Base-by-base conservation (phyloP, 2,888 invertebrate species). In the Chrysina gloriosa region DNA sequence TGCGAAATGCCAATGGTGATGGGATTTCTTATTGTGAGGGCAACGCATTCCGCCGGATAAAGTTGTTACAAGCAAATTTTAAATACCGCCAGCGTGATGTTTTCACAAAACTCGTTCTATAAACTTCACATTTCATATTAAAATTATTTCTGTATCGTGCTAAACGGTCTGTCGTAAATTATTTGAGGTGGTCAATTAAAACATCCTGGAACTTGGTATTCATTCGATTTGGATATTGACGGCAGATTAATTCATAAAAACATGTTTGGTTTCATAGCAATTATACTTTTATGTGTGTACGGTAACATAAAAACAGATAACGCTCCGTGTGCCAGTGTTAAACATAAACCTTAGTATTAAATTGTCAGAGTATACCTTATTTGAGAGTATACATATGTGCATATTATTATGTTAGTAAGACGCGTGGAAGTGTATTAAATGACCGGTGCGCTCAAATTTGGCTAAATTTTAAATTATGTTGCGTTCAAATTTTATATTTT, bases 71-170 rank as follows among this genome's bases (percentile, higher is more conserved):
- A 14, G 42, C 23, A 27, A 42, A 58, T 58, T 42, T 58, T 58
- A 58, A 27, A 27, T 58, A 42, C 45, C n/a, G 39, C 16, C 3
- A 25, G 27, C 58, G 27, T 16, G 11, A 47, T 31, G 16, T 48
- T 47, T 63, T 23, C 14, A 34, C 48, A 14, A 63, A 50, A 50
- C 63, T 34, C n/a, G 48, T 48, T 31, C 34, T 7, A 31, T 36
- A 63, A 48, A 19, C 2, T 58, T 34, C 34, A 48, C 31, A 63
- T 25, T 48, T 48, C n/a, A 21, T 63, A 36, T 36, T 31, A 48
- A 63, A 63, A 47, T 21, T 23, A 27, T 25, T 61, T 39, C 27
- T 25, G 9, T 39, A 23, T 14, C 42, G 16, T 4, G 42, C n/a
- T 61, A 61, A 61, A 45, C 45, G 19, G 29, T 27, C 27, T 7